Percentiles rank a stretch among this genome's conserved stretches.
These are phyloP conservation scores for Perca schrenkii DNA, from an alignment of 2,113 vertebrate genomes.

Conservation along the genomic window DNA sequence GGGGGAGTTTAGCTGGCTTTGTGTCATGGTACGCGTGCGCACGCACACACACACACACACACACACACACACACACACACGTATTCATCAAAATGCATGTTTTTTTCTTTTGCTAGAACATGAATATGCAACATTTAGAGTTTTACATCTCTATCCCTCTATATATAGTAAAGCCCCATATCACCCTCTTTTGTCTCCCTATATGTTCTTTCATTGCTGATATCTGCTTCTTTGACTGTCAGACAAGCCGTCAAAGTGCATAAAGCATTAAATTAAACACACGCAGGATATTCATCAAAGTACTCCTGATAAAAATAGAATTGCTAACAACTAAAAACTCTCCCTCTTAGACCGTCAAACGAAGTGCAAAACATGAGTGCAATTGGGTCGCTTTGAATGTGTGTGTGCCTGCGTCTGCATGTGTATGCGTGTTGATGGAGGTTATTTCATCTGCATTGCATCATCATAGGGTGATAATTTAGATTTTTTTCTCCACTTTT, in stretches of 20 bases:
- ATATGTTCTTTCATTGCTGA: constrained; percentile 2
- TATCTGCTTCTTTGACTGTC: constrained; percentile 37
- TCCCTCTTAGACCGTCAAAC: constrained; percentile 68
- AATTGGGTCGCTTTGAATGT: constrained; percentile 66
- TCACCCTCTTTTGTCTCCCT: not conserved
- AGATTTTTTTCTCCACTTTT: constrained; percentile 63
- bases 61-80: not conserved
- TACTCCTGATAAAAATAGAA: constrained; percentile 69
- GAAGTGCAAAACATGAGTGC: constrained; percentile 62
- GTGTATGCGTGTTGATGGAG: constrained; percentile 59
- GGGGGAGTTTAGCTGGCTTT: not conserved
- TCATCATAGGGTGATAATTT: constrained; percentile 80
- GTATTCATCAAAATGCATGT: not conserved
- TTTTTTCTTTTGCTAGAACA: not conserved
- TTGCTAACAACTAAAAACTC: constrained; percentile 53
- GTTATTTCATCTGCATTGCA: constrained; percentile 84
- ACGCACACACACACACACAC: not conserved
- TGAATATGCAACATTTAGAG: not conserved
- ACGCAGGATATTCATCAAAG: constrained; percentile 68
- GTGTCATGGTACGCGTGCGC: not conserved
- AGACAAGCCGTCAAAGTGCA: constrained; percentile 38
- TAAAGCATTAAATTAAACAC: constrained; percentile 48
- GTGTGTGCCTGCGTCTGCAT: constrained; percentile 35
- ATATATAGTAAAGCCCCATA: not conserved
- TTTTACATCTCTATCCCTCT: not conserved